Evolutionary conservation across 1,140 invertebrate genomes (phyloP), one percentile per base, ranked within the genome.

Genomic region (Maconellicoccus hirsutus): DNA sequence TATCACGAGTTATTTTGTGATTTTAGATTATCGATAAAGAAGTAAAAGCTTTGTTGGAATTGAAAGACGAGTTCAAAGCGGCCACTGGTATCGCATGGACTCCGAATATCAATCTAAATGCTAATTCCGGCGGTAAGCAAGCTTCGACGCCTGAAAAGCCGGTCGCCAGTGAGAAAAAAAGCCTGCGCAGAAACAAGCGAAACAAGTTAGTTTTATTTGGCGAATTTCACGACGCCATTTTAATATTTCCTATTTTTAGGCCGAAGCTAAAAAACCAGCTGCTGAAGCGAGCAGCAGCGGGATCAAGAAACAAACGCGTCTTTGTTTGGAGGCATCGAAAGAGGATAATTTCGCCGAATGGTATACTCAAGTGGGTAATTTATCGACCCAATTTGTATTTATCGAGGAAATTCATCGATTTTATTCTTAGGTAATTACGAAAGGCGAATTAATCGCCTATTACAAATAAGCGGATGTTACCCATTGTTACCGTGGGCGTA

Each of bases 401-500:
- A n/a, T n/a, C n/a, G n/a, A n/a, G n/a, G n/a, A n/a, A n/a, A n/a
- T n/a, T n/a, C n/a, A n/a, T n/a, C n/a, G n/a, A n/a, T n/a, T n/a
- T n/a, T n/a, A n/a, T n/a, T n/a, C 6, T 14, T 52, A 79, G 76
- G 92, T 98, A 0, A 94, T 99, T 71, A 97, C 93, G 0, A 99
- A 99, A 82, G 90, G 94, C 72, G 94, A 98, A 82, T 86, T 99
- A 87, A 98, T 99, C 42, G 97, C 99, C 79, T 99, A 99, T 80
- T 99, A 99, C 77, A 96, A 99, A 93, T 99, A 6, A 98, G 94
- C 70, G 97, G 97, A 0, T 99, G 98, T 82, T 99, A 99, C 78
- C 96, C 99, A 75, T 84, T 98, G 22, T 86, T 96, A 38, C 96
- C 96, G 0, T 98, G 96, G 95, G 89, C 96, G 33, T 99, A 87